Conservation (phyloP, 2,888 invertebrate species). For the Tuta absoluta region DNA sequence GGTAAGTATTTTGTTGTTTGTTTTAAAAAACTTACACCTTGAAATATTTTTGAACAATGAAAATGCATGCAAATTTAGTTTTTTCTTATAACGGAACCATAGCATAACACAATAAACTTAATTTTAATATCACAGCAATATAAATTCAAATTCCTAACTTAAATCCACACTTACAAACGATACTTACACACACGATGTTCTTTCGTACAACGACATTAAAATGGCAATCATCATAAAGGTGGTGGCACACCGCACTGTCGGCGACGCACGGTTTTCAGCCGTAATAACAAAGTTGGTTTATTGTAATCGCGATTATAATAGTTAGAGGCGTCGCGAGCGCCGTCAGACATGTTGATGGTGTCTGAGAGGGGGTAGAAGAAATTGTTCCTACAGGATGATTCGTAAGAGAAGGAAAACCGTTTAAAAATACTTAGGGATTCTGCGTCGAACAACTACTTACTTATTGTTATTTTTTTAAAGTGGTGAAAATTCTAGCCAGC, state of each 20-base stretch:
- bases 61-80: too few relatives aligned
- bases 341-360: conserved; percentile 34
- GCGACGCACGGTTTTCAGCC: conserved; percentile 27
- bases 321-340: conserved; percentile 34
- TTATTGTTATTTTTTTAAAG: too few relatives aligned
- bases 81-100: too few relatives aligned
- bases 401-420: not conserved
- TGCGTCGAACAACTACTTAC: too few relatives aligned
- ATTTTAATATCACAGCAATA: not conserved
- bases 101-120: not conserved
- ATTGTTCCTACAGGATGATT: not conserved
- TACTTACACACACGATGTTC: not conserved
- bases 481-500: too few relatives aligned
- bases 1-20: too few relatives aligned
- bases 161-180: not conserved
- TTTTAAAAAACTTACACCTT: too few relatives aligned
- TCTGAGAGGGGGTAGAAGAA: conserved; percentile 28
- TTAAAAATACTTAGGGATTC: not conserved
- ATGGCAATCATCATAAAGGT: conserved; percentile 31
- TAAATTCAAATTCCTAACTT: not conserved
- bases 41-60: too few relatives aligned
- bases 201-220: not conserved
- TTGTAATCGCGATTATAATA: conserved; percentile 40
- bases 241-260: conserved; percentile 26
- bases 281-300: conserved; percentile 39